Percentiles rank a stretch among this genome's conserved stretches.
phyloP scores from a whole-genome alignment of 1,140 invertebrate genomes.

The Berghia stephanieae region DNA sequence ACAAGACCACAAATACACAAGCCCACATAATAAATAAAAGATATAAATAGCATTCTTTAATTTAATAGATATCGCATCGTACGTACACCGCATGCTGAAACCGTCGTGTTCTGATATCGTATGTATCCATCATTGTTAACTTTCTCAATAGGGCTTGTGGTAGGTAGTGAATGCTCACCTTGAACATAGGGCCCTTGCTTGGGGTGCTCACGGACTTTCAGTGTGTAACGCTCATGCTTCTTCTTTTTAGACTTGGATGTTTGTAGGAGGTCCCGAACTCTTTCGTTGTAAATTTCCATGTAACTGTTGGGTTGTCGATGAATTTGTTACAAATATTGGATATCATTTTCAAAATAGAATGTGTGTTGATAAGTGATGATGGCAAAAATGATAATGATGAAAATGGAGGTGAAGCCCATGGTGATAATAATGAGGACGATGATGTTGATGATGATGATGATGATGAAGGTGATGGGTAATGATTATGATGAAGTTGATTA shows the following conservation, averaged over 20 bases:
- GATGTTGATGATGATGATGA: too few species aligned
- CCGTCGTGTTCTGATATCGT: too few species aligned
- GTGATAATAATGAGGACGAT: not conserved
- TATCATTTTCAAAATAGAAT: not conserved
- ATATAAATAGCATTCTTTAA: too few species aligned
- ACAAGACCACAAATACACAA: too few species aligned
- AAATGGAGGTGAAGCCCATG: not conserved
- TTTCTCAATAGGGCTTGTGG: not conserved
- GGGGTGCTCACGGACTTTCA: conserved; percentile 65
- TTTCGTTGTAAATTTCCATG: conserved; percentile 66
- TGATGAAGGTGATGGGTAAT: too few species aligned
- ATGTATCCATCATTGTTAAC: not conserved
- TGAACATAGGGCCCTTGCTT: conserved; percentile 66
- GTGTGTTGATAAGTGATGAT: not conserved
- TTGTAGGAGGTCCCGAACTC: conserved; percentile 62
- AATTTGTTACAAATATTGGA: not conserved
- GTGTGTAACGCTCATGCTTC: conserved; percentile 55
- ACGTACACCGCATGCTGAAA: too few species aligned
- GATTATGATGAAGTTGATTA: not conserved
- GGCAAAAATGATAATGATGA: not conserved
- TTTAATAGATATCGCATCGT: too few species aligned
- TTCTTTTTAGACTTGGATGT: conserved; percentile 30
- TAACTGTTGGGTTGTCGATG: too few species aligned
- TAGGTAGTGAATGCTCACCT: conserved; percentile 47
- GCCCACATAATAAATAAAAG: too few species aligned